Conservation (phyloP, 2,797 vertebrate species). For the Acanthurus tractus region DNA sequence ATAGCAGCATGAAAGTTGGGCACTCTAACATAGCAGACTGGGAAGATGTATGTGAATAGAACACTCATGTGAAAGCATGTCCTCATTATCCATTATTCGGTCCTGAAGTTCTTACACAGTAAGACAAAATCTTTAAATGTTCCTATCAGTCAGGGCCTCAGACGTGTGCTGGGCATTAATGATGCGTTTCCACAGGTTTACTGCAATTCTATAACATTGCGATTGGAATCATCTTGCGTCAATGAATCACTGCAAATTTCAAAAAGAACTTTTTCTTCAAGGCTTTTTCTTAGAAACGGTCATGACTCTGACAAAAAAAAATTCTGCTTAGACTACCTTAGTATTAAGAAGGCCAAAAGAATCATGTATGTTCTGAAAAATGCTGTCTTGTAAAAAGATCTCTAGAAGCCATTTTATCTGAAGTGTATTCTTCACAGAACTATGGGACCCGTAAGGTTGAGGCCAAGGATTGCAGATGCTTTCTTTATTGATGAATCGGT, state of each 20-base stretch:
- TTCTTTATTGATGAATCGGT: not conserved
- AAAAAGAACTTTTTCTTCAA: not conserved
- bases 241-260: constrained; percentile 2
- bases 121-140: not conserved
- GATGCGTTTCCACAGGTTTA: constrained; percentile 12
- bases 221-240: not conserved
- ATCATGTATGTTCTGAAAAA: not conserved
- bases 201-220: constrained; percentile 1
- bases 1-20: not conserved
- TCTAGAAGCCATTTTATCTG: not conserved
- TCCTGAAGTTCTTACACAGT: no score
- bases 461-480: not conserved
- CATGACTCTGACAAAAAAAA: no score
- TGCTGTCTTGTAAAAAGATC: not conserved
- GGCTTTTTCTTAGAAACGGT: no score
- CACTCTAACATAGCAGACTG: not conserved
- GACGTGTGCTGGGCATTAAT: constrained; percentile 8
- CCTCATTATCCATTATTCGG: no score
- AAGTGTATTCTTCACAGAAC: not conserved
- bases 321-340: not conserved
- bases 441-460: not conserved
- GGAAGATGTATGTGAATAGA: not conserved
- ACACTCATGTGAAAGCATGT: constrained; percentile 5
- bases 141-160: not conserved
- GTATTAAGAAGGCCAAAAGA: not conserved